These are phyloP conservation scores for Pocillopora verrucosa DNA, from an alignment of 64 coral and sea anemone genomes.

Conservation along the genomic window DNA sequence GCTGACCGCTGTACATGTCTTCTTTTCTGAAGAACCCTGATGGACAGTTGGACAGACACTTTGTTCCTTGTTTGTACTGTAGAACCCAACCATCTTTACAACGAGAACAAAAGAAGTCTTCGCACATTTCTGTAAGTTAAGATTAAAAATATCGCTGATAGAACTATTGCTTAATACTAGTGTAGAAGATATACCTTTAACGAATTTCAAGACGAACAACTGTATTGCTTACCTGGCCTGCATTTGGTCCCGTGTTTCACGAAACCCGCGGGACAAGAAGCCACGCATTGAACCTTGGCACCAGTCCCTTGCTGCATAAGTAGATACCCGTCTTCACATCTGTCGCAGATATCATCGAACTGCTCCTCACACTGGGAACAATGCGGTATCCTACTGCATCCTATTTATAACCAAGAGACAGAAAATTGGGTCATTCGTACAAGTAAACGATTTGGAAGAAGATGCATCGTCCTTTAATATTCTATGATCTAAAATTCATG, in stretches of 20 bases:
- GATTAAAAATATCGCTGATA: background rate
- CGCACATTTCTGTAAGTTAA: conserved; percentile 12
- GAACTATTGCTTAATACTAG: background rate
- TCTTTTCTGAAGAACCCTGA: conserved; percentile 15
- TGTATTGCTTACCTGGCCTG: background rate
- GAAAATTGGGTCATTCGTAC: background rate
- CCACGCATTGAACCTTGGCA: conserved; percentile 1
- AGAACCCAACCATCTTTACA: conserved; percentile 6
- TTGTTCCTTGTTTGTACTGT: conserved; percentile 14
- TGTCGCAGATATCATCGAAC: conserved; percentile 12
- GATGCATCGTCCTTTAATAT: too few species aligned
- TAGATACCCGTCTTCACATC: conserved; percentile 10
- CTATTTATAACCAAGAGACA: background rate
- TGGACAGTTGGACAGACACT: conserved; percentile 1
- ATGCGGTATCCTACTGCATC: background rate
- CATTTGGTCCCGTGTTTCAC: conserved; percentile 17
- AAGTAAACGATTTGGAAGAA: too few species aligned
- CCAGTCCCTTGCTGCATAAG: background rate
- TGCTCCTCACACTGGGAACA: conserved; percentile 24
- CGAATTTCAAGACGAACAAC: too few species aligned
- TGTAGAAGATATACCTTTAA: too few species aligned
- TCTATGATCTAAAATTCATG: too few species aligned
- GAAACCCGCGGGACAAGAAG: conserved; percentile 20
- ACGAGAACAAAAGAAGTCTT: conserved; percentile 22
- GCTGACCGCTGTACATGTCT: conserved; percentile 1